Conservation (phyloP, 1,140 invertebrate species). For the Calephelis virginiensis region DNA sequence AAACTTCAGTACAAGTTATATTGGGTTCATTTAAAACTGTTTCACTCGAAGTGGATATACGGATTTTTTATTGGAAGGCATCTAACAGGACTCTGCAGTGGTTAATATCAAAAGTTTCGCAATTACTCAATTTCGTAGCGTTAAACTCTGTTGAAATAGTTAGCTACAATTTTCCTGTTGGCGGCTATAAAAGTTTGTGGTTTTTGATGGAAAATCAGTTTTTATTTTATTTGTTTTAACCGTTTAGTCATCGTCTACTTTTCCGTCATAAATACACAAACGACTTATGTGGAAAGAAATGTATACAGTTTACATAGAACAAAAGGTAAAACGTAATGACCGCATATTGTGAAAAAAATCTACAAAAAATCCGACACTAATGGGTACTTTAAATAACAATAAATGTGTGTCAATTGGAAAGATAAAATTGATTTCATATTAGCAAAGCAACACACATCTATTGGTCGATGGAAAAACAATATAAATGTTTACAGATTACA, state of each 20-base stretch:
- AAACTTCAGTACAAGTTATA: neutral
- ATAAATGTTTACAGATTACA: no score
- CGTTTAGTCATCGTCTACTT: neutral
- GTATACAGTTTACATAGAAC: no score
- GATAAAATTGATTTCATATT: no score
- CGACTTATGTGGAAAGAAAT: neutral
- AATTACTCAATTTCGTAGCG: slow-evolving; percentile 17
- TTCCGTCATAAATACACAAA: neutral
- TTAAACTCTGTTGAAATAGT: slow-evolving; percentile 17
- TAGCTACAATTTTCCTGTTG: slow-evolving; percentile 21
- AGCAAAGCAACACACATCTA: no score
- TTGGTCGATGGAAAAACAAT: no score
- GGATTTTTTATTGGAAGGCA: neutral
- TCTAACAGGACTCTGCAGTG: slow-evolving; percentile 3
- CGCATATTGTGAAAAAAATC: no score
- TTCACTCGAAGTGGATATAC: neutral
- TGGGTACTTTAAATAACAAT: no score
- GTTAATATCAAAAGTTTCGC: slow-evolving; percentile 17
- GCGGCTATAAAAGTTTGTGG: neutral
- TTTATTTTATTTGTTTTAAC: neutral
- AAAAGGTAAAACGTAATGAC: no score
- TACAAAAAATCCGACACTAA: no score
- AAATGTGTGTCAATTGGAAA: no score
- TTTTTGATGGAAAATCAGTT: slow-evolving; percentile 15
- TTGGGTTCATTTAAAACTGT: slow-evolving; percentile 1